Percentiles rank a stretch among this genome's conserved stretches.
phyloP scores from a whole-genome alignment of 2,888 invertebrate species.

The Caenorhabditis parvicauda region DNA sequence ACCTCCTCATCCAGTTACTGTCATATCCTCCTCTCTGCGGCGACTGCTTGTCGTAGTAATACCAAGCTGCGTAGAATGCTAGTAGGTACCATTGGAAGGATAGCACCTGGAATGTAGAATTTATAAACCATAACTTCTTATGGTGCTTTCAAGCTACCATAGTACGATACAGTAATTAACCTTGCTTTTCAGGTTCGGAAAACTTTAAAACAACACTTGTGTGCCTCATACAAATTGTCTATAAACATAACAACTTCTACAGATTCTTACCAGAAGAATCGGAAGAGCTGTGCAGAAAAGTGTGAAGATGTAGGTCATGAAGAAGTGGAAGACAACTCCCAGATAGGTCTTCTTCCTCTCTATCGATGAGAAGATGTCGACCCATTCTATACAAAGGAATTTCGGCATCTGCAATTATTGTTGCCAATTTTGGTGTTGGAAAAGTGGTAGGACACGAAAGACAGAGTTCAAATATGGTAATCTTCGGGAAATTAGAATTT shows the following conservation, averaged over 20 bases:
- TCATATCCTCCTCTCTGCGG: constrained; percentile 65
- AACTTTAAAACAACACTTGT: not conserved
- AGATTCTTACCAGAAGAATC: constrained; percentile 21
- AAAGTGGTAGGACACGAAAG: no score
- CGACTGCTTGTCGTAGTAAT: constrained; percentile 71
- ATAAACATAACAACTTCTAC: not conserved
- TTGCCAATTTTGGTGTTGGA: no score
- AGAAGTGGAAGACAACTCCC: constrained; percentile 30
- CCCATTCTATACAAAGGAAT: constrained; percentile 28
- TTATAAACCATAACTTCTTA: not conserved
- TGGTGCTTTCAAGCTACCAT: no score
- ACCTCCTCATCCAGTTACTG: constrained; percentile 32
- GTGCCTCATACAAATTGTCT: not conserved
- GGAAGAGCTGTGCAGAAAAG: constrained; percentile 21
- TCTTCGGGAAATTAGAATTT: no score
- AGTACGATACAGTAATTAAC: no score
- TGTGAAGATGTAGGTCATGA: constrained; percentile 27
- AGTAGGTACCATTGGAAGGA: constrained; percentile 55
- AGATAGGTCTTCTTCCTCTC: constrained; percentile 24
- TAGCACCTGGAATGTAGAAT: constrained; percentile 41
- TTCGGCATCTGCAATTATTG: no score
- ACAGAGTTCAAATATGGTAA: no score
- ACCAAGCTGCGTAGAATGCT: constrained; percentile 67
- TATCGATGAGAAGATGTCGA: constrained; percentile 25
- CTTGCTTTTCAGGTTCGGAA: no score